phyloP scores from a whole-genome alignment of 1,140 invertebrate species.

The Sinonovacula constricta region DNA sequence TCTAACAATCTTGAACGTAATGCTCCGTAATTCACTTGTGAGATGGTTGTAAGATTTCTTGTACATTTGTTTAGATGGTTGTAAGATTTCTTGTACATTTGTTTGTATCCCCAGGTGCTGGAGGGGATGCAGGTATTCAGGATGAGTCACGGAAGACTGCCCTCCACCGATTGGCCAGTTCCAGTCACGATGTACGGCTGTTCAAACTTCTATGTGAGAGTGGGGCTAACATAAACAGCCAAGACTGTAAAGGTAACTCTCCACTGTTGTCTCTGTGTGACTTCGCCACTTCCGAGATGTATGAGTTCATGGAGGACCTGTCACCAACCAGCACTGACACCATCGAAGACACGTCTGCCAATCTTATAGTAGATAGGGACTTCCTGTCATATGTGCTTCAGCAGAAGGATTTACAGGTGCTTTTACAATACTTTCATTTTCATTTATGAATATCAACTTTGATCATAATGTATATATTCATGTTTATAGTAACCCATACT shows the following conservation, averaged over 20 bases:
- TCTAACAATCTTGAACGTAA: too few relatives aligned
- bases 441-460: not conserved
- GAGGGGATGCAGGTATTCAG: conserved; percentile 66
- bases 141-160: conserved; percentile 67
- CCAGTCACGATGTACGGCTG: conserved; percentile 62
- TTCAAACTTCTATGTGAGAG: conserved; percentile 67
- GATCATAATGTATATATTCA: not conserved
- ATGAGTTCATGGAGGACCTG: conserved; percentile 63
- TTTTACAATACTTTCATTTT: not conserved
- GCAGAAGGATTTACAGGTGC: conserved; percentile 63
- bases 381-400: conserved; percentile 64
- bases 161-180: conserved; percentile 62
- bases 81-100: too few relatives aligned
- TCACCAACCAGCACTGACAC: conserved; percentile 61
- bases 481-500: too few relatives aligned
- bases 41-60: too few relatives aligned
- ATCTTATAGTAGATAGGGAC: conserved; percentile 59
- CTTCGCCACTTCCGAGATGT: conserved; percentile 56
- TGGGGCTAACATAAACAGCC: conserved; percentile 65
- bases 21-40: too few relatives aligned
- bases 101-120: conserved; percentile 65
- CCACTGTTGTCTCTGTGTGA: conserved; percentile 71
- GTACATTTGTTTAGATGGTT: too few relatives aligned
- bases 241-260: conserved; percentile 63
- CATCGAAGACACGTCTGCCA: conserved; percentile 58